Base-by-base conservation (phyloP, 1,140 invertebrate species). In the Agrilus planipennis region DNA sequence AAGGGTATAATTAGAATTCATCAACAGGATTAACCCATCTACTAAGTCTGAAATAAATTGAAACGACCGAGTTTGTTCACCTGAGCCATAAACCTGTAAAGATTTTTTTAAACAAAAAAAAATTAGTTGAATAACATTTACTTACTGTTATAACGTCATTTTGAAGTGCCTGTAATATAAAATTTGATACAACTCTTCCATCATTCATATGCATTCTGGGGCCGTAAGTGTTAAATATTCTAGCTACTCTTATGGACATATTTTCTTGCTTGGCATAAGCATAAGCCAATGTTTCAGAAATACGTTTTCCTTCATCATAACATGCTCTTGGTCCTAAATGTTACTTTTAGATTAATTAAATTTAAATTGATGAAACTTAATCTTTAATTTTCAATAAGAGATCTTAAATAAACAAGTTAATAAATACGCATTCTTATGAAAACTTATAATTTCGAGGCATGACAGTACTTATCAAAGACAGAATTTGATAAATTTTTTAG, bases 161-260 rank as follows among this genome's bases (percentile, higher is more conserved):
- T 60, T 93, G 82, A 34, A 99, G 64, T 5, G 93, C 89, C 69
- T 99, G 95, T 31, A 97, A 73, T 47, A 99, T 93, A 57, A 99
- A 99, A 69, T 99, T 99, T 10, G 92, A 97, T 0, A 99, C 95
- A 2, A 99, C 95, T 28, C 96, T 69, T 4, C 95, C 95, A 69
- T 99, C 96, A 55, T 96, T 94, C 73, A 95, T 91, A 57, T 98
- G 93, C 96, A 99, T 99, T 57, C 95, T 68, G 0, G 95, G 95
- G n/a, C 96, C 96, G 63, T 94, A 99, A 0, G 96, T 99, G 60
- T 99, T 99, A 60, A 99, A 99, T 49, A 99, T 99, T 47, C 96
- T 71, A 0, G 95, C 95, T 17, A 99, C 92, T 45, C 94, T 69
- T 3, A 99, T 90, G 39, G 87, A 74, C 6, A 99, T 84, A 30